Evolutionary conservation across 2,113 vertebrate genomes (phyloP).

Genomic region (Ciconia stormi): DNA sequence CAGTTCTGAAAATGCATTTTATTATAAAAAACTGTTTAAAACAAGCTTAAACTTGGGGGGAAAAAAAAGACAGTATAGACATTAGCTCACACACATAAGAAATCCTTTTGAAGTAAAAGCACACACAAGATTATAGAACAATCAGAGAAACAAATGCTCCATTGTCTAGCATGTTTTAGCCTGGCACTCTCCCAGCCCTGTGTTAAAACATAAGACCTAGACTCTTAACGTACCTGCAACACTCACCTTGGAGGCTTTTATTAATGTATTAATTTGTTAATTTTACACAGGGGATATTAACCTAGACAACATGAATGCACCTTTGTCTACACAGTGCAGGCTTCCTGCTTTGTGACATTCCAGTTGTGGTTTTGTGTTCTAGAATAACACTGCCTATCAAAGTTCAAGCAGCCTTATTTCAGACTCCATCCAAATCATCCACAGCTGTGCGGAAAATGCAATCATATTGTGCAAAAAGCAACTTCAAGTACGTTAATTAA

Average conservation of each 20-base stretch:
- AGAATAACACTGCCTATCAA: neutral
- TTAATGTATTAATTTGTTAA: neutral
- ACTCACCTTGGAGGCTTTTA: neutral
- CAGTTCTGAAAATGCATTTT: slow-evolving; percentile 17
- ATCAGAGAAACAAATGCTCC: neutral
- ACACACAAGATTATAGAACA: neutral
- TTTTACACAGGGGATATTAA: neutral
- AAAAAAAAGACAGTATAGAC: neutral
- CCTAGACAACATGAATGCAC: neutral
- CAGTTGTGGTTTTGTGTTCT: neutral
- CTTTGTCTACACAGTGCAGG: neutral
- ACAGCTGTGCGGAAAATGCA: neutral
- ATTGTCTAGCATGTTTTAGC: neutral
- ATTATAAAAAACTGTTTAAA: slow-evolving; percentile 38
- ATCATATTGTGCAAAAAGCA: neutral
- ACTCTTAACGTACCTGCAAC: neutral
- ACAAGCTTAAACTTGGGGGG: neutral
- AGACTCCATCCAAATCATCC: neutral
- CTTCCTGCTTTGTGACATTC: slow-evolving; percentile 14
- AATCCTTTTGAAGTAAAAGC: neutral
- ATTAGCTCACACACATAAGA: neutral
- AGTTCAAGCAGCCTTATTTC: neutral
- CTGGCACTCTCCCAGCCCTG: neutral
- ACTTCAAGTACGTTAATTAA: neutral
- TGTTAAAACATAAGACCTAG: neutral